Base-by-base conservation (phyloP, 2,113 vertebrate species). In the Ammodramus savannarum region DNA sequence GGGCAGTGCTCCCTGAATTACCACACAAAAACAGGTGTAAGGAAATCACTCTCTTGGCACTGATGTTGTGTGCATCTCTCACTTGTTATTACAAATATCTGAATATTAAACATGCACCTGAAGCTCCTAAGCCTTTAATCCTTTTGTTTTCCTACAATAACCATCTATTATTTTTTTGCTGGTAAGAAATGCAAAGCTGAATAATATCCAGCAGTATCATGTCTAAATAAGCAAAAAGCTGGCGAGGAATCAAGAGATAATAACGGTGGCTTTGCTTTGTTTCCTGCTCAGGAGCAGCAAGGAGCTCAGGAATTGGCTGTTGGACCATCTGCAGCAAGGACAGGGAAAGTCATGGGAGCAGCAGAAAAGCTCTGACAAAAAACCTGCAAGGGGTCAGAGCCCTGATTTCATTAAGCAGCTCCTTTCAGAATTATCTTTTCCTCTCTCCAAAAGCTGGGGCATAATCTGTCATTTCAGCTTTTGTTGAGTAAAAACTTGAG, bases 301-400 rank as follows among this genome's bases (percentile, higher is more conserved):
- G 94, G 84, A 72, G 4, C 43, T 20, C 63, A 57, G 84, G 69
- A 43, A 1, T 54, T 75, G 94, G 25, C 87, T 91, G 89, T 14
- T 87, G 82, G 59, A 91, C 89, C 87, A 90, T 91, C 94, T 96
- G 94, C 79, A 95, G 52, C 91, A 95, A 95, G 93, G 91, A 88
- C 89, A 74, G 86, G 49, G 68, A 88, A 96, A 93, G 93, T 93
- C 95, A 87, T 0, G 21, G 68, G 36, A 85, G 38, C 39, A 76
- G 71, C 72, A 88, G 62, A 57, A 13, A 34, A 48, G 44, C 48
- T 82, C 74, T 72, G 83, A 89, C 61, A 59, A 55, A 84, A 66
- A 67, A 76, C 5, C 11, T 55, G 38, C 63, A 44, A 63, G 62
- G 63, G 43, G 67, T 89, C 87, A 85, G 54, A 95, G 3, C 34